A percentile compares a stretch with the other conserved stretches of the same genome.
Evolutionary conservation across 2,888 invertebrate genomes (phyloP).

Genomic region (Seira musarum): DNA sequence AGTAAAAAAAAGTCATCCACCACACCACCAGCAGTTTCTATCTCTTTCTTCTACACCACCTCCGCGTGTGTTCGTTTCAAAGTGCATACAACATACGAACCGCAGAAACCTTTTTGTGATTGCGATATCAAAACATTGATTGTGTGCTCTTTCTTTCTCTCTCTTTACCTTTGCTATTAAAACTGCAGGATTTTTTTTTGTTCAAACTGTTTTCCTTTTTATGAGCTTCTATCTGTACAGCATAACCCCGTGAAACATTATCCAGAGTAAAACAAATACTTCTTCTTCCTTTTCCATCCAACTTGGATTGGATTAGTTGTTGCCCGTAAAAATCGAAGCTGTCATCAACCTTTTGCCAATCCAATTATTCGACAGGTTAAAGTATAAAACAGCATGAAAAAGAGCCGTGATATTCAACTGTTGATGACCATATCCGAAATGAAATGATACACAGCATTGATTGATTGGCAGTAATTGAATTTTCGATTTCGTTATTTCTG

Average conservation of each 20-base stretch:
- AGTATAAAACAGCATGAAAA: too few relatives aligned
- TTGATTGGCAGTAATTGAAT: not conserved
- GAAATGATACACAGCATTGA: too few relatives aligned
- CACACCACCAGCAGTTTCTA: not conserved
- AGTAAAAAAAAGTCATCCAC: not conserved
- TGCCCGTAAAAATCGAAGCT: not conserved
- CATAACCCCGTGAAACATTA: too few relatives aligned
- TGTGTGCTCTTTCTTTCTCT: not conserved
- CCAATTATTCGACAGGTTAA: not conserved
- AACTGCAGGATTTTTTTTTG: too few relatives aligned
- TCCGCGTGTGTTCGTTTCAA: not conserved
- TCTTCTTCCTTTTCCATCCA: too few relatives aligned
- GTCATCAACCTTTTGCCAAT: not conserved
- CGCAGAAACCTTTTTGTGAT: not conserved
- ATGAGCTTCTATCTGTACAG: too few relatives aligned
- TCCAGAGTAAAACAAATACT: too few relatives aligned
- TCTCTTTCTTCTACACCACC: not conserved
- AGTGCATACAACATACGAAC: too few relatives aligned
- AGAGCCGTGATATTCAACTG: not conserved
- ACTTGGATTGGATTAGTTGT: not conserved
- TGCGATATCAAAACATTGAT: conserved; percentile 10
- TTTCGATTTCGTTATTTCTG: not conserved
- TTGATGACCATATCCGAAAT: not conserved
- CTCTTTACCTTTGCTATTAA: not conserved
- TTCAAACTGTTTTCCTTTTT: not conserved